Base-by-base conservation (phyloP, 2,888 invertebrate species). In the Acronicta leporina region DNA sequence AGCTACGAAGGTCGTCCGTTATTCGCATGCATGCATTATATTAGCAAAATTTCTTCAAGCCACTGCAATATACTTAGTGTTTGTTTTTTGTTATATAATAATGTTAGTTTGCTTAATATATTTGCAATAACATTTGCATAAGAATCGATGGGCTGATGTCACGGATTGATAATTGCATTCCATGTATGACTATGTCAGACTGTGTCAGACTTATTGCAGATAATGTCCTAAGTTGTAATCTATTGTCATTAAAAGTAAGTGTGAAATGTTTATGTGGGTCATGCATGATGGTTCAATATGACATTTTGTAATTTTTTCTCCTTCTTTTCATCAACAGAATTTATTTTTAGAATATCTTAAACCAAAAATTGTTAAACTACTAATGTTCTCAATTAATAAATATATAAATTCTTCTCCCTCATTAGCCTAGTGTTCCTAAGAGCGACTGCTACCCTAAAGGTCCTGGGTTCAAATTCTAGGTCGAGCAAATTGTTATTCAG, bases 101-200 rank as follows among this genome's bases (percentile, higher is more conserved):
- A 84, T 79, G 75, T 85, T 75, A 80, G 77, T 78, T 85, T 83
- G 77, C 80, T 53, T 61, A 81, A 81, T 75, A 74, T 49, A 6
- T 46, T 45, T 45, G 11, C 63, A 61, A 59, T 62, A 64, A 56
- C 56, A 80, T 84, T 79, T 77, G 76, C 80, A 76, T 77, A 68
- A 54, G 64, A 66, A 76, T 79, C 14, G 54, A 48, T 63, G 41
- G 53, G 45, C 43, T 33, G 50, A 63, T 71, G 46, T 58, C 67
- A 54, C 51, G 53, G 54, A 42, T 51, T 27, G 58, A 61, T 66
- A 70, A 59, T 63, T 70, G 52, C 25, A 46, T 61, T 60, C 8
- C 47, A 45, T 65, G 55, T 63, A 40, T 43, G 1, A 15, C 6
- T 1, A 35, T 50, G 69, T 63, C 35, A 41, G 1, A 15, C 5